Evolutionary conservation across 2,888 invertebrate genomes (phyloP), one percentile per base, ranked within the genome.

Genomic region (Drosophila paramelanica): DNA sequence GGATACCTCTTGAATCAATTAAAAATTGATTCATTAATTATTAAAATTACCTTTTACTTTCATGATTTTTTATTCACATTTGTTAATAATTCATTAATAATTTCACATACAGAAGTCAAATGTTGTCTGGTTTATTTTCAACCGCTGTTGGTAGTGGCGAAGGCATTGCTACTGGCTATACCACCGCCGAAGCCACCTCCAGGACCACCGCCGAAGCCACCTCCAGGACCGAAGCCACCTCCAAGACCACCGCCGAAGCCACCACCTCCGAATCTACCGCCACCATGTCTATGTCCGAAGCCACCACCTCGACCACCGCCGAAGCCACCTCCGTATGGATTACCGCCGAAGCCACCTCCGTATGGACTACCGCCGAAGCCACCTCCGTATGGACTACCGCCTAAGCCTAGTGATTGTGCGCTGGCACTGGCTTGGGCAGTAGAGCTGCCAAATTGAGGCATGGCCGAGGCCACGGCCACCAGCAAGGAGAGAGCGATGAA

Each of bases 401-500:
- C 27, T 6, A 27, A 7, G 3, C 31, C 10, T 23, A 3, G 23
- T 23, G 23, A 3, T 23, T 45, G 47, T 1, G 66, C 64, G 1
- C 2, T 36, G 1, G 77, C 67, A 13, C 6, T 20, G 5, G 81
- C 80, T 6, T 33, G 51, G 5, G 81, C 77, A 1, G n/a, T 27
- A 3, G 50, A 49, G 2, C 42, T 20, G 8, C 68, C 36, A 5
- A 11, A 52, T 49, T 76, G 75, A 8, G 75, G 75, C 11, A 57
- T 2, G 1, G 75, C 75, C n/a, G 77, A 52, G 7, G 75, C 83
- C 42, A 59, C 68, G 38, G 70, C 79, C 59, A 70, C 55, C 65
- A 73, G 67, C 62, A 65, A 53, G 42, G 71, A 57, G 20, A 81
- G 64, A 41, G 64, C 79, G 50, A 81, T 61, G 27, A 81, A 82